A percentile compares a stretch with the other conserved stretches of the same genome.
Evolutionary conservation across 2,113 vertebrate species (phyloP).

Genomic region (Puma concolor): DNA sequence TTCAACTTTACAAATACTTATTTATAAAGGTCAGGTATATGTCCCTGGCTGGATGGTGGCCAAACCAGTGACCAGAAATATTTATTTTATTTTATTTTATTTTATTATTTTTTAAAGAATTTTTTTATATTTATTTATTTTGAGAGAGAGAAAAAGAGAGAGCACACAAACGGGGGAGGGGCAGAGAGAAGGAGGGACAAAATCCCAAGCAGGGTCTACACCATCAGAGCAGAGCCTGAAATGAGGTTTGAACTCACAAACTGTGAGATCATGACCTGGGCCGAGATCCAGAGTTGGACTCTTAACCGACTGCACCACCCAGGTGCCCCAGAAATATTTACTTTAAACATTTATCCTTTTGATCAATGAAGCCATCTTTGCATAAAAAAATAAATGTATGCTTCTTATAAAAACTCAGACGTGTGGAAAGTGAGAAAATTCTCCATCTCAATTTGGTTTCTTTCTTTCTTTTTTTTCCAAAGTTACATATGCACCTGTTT

Average conservation of each 20-base stretch:
- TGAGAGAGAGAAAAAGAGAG: background rate
- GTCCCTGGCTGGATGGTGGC: background rate
- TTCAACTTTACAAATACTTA: background rate
- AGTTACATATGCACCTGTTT: background rate
- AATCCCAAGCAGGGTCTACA: background rate
- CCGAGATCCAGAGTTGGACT: background rate
- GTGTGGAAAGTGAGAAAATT: background rate
- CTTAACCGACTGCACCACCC: background rate
- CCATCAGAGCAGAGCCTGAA: background rate
- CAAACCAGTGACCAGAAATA: background rate
- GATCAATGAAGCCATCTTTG: background rate
- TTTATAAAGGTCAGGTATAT: background rate
- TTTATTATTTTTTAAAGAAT: background rate
- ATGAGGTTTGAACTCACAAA: background rate
- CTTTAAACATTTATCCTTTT: slow-evolving; percentile 26
- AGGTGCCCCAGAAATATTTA: background rate
- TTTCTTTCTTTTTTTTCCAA: background rate
- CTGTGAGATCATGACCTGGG: background rate
- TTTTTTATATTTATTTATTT: background rate
- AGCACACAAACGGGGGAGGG: background rate
- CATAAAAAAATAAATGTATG: background rate
- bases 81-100: background rate
- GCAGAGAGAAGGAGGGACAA: background rate
- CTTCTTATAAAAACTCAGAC: background rate
- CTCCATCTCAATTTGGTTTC: background rate